Conservation (phyloP, 2,113 vertebrate genomes). For the Diadophis punctatus region DNA sequence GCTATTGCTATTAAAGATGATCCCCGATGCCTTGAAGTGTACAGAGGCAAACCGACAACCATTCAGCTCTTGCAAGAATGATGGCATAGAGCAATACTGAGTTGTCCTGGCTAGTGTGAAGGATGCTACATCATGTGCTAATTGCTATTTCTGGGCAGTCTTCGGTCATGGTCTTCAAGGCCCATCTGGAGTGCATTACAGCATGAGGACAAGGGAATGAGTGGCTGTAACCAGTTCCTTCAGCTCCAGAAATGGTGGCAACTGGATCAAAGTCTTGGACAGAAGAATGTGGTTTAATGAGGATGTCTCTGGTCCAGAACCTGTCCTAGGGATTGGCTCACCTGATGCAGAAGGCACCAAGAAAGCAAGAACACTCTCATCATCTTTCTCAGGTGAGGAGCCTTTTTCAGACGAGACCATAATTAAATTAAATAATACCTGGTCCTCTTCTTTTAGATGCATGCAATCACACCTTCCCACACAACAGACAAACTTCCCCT, state of each 20-base stretch:
- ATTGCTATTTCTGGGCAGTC: background rate
- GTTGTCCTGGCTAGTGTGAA: background rate
- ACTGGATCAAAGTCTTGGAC: background rate
- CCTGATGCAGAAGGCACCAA: background rate
- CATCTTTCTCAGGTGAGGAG: background rate
- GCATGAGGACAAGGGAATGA: background rate
- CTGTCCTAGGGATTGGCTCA: background rate
- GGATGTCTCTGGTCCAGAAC: background rate
- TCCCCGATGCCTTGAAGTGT: background rate
- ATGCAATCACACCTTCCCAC: background rate
- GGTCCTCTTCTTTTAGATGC: background rate
- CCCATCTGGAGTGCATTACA: background rate
- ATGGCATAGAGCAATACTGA: background rate
- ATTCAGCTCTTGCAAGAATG: background rate
- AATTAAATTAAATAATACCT: background rate
- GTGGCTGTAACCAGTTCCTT: background rate
- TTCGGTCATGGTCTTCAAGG: background rate
- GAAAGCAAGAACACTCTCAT: background rate
- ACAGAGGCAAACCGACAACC: background rate
- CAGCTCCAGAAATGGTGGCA: background rate
- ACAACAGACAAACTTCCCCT: background rate
- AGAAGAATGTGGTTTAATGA: background rate
- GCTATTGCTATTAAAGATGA: too few relatives aligned
- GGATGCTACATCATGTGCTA: background rate
- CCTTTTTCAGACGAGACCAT: background rate